Conservation (phyloP, 2,888 invertebrate genomes). For the Drosophila tanythrix region DNA sequence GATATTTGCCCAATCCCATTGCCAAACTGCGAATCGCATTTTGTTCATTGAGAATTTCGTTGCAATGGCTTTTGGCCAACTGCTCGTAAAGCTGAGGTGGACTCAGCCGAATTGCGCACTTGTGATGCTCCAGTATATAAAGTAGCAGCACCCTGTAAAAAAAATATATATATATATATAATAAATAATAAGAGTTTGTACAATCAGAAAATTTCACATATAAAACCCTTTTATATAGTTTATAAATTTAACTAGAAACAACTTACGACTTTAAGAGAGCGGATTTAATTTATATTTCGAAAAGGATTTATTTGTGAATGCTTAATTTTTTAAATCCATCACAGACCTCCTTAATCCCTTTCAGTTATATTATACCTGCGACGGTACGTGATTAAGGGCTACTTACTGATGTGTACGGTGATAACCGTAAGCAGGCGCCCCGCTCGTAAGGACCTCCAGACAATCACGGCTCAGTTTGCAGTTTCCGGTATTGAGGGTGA, state of each 20-base stretch:
- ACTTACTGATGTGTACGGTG: constrained; percentile 83
- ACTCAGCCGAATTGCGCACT: constrained; percentile 69
- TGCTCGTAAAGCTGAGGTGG: constrained; percentile 66
- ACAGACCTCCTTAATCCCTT: too few species aligned
- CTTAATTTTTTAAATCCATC: not conserved
- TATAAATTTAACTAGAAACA: not conserved
- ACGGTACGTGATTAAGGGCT: not conserved
- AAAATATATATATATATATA: not conserved
- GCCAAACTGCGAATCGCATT: constrained; percentile 77
- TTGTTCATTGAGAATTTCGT: constrained; percentile 77
- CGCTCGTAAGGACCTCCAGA: constrained; percentile 69
- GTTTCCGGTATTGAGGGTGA: constrained; percentile 33
- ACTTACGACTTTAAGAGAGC: not conserved
- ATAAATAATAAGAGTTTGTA: not conserved
- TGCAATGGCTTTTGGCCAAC: constrained; percentile 70
- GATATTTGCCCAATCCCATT: constrained; percentile 76
- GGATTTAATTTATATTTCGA: not conserved
- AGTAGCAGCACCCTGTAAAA: constrained; percentile 73
- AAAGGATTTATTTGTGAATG: not conserved
- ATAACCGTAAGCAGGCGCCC: constrained; percentile 78
- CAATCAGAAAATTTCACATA: not conserved
- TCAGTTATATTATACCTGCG: too few species aligned
- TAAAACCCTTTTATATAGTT: not conserved
- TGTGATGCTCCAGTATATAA: constrained; percentile 80
- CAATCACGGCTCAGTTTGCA: constrained; percentile 71